These are phyloP conservation scores for Myocastor coypus DNA, from an alignment of 2,113 vertebrate genomes.

Conservation along the genomic window DNA sequence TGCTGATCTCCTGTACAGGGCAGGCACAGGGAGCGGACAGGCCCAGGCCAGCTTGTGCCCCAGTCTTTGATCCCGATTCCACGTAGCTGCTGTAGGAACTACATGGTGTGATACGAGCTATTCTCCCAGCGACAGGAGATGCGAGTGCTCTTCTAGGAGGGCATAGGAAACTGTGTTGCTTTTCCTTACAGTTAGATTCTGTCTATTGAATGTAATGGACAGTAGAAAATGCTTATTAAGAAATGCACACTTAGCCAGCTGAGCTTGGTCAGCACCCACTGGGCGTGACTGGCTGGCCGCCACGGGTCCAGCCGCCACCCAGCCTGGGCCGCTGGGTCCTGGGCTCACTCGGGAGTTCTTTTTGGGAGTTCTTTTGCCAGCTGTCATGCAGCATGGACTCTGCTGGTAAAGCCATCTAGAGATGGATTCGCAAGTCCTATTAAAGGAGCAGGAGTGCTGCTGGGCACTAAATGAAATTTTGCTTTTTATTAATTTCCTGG, in stretches of 20 bases:
- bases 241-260: background rate
- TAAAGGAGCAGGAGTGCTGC: slow-evolving; percentile 16
- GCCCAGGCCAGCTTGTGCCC: background rate
- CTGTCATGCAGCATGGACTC: slow-evolving; percentile 3
- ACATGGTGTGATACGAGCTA: background rate
- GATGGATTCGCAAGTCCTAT: slow-evolving; percentile 29
- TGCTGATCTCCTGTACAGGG: background rate
- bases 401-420: slow-evolving; percentile 45
- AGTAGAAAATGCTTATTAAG: background rate
- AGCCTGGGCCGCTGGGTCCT: background rate
- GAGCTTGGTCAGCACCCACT: background rate
- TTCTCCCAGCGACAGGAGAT: background rate
- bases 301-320: background rate
- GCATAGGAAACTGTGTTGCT: background rate
- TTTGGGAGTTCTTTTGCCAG: slow-evolving; percentile 44
- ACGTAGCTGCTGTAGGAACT: background rate
- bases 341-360: slow-evolving; percentile 32
- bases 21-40: background rate
- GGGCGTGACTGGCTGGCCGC: background rate
- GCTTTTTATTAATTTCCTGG: slow-evolving; percentile 22
- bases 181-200: slow-evolving; percentile 44
- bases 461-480: slow-evolving; percentile 40
- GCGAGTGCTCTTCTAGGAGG: slow-evolving; percentile 5
- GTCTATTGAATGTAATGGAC: background rate
- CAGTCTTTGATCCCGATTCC: background rate